A percentile compares a stretch with the other conserved stretches of the same genome.
Evolutionary conservation across 1,140 invertebrate species (phyloP).

Genomic region (Diachasmimorpha longicaudata): DNA sequence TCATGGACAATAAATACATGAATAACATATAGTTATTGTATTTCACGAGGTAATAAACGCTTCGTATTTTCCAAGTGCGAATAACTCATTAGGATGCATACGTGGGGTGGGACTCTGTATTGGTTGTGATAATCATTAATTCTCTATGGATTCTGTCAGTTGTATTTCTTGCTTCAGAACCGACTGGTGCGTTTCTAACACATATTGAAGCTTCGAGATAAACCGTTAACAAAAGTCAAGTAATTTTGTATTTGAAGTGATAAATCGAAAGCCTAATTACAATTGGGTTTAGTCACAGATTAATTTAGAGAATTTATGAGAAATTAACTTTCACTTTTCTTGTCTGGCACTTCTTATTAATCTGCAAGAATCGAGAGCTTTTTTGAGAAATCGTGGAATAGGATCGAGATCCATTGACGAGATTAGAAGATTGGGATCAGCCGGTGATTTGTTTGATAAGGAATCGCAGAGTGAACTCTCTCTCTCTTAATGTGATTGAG

Average conservation of each 20-base stretch:
- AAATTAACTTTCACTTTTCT: too few relatives aligned
- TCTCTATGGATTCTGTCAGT: not conserved
- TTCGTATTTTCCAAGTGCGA: not conserved
- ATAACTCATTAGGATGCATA: slow-evolving; percentile 1
- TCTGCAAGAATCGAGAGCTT: too few relatives aligned
- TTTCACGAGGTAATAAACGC: not conserved
- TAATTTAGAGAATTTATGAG: not conserved
- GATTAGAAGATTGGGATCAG: too few relatives aligned
- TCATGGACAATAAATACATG: slow-evolving; percentile 1
- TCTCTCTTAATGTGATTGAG: not conserved
- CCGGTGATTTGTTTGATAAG: too few relatives aligned
- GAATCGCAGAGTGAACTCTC: not conserved
- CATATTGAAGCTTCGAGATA: not conserved
- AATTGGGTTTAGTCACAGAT: not conserved
- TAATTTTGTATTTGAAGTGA: too few relatives aligned
- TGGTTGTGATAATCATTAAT: not conserved
- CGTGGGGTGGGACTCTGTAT: not conserved
- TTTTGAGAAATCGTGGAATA: too few relatives aligned
- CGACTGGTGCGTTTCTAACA: not conserved
- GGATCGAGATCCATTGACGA: too few relatives aligned
- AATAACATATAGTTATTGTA: not conserved
- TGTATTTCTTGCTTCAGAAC: not conserved
- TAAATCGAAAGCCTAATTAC: too few relatives aligned
- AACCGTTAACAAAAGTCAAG: not conserved
- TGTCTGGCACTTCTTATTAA: too few relatives aligned